Evolutionary conservation across 2,888 invertebrate genomes (phyloP).

Genomic region (Tenthredo distinguenda): DNA sequence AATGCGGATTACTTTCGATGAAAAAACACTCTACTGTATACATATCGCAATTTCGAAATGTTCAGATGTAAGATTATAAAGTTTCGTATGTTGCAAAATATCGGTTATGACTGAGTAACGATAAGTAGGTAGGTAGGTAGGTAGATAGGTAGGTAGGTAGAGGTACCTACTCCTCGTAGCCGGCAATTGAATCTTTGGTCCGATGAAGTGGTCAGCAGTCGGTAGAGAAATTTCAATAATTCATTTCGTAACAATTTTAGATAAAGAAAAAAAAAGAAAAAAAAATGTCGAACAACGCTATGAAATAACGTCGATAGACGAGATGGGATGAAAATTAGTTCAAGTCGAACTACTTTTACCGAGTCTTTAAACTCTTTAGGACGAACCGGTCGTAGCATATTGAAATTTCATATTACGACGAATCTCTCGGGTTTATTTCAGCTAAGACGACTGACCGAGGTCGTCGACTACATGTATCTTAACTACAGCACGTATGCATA

Average conservation of each 20-base stretch:
- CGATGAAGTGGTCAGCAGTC: slow-evolving; percentile 1
- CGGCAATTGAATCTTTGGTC: not conserved
- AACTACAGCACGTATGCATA: slow-evolving; percentile 16
- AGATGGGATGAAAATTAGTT: not conserved
- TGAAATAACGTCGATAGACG: not conserved
- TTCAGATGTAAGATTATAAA: slow-evolving; percentile 33
- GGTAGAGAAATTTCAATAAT: slow-evolving; percentile 3
- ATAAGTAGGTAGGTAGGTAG: slow-evolving; percentile 9
- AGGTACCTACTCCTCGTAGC: not conserved
- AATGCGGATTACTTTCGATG: slow-evolving; percentile 16
- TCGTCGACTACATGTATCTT: slow-evolving; percentile 11
- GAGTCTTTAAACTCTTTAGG: not conserved
- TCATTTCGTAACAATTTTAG: not conserved
- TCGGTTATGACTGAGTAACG: slow-evolving; percentile 26
- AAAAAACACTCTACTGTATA: slow-evolving; percentile 14
- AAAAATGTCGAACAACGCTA: not conserved
- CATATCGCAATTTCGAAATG: slow-evolving; percentile 17
- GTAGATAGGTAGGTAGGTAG: not conserved
- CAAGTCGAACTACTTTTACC: slow-evolving; percentile 40
- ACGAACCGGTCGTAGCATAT: slow-evolving; percentile 9
- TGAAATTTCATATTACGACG: slow-evolving; percentile 3
- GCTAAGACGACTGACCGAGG: slow-evolving; percentile 16
- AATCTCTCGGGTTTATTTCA: slow-evolving; percentile 5
- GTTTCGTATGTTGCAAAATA: slow-evolving; percentile 31
- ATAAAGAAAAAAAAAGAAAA: not conserved